Percentiles rank a stretch among this genome's conserved stretches.
phyloP scores from a whole-genome alignment of 2,888 invertebrate genomes.

The Caradrina clavipalpis region DNA sequence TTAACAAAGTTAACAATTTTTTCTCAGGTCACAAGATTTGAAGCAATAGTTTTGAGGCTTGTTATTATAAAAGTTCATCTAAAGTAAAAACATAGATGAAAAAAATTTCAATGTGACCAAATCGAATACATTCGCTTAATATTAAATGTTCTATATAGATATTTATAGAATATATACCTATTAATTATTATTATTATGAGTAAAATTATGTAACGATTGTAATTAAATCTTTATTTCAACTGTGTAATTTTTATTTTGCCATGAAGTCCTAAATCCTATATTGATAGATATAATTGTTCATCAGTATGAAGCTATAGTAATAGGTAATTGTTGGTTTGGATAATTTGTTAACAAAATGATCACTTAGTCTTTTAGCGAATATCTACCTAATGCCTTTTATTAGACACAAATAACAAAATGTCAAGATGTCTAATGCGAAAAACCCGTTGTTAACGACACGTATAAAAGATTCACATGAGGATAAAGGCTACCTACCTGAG shows the following conservation, averaged over 20 bases:
- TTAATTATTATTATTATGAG: constrained; percentile 88
- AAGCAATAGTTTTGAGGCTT: constrained; percentile 70
- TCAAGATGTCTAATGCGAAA: constrained; percentile 18
- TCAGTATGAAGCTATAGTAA: not conserved
- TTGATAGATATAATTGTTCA: not conserved
- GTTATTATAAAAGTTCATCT: constrained; percentile 51
- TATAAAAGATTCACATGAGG: constrained; percentile 36
- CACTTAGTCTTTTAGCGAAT: constrained; percentile 3
- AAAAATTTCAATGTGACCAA: constrained; percentile 85
- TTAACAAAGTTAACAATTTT: constrained; percentile 45
- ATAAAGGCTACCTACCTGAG: constrained; percentile 54
- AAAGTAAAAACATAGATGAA: constrained; percentile 57
- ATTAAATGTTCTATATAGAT: constrained; percentile 90
- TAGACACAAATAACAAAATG: constrained; percentile 10
- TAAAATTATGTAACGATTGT: constrained; percentile 90
- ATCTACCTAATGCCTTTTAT: constrained; percentile 10
- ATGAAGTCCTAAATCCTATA: constrained; percentile 29
- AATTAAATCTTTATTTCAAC: constrained; percentile 91
- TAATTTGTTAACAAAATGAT: not conserved
- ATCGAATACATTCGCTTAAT: constrained; percentile 90
- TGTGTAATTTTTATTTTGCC: constrained; percentile 76
- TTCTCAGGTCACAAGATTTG: constrained; percentile 64
- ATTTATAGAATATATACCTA: constrained; percentile 90
- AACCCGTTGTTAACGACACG: constrained; percentile 35
- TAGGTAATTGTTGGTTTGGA: not conserved